A percentile compares a stretch with the other conserved stretches of the same genome.
Evolutionary conservation across 2,888 invertebrate species (phyloP).

Genomic region (Alloscopus bannaensis): DNA sequence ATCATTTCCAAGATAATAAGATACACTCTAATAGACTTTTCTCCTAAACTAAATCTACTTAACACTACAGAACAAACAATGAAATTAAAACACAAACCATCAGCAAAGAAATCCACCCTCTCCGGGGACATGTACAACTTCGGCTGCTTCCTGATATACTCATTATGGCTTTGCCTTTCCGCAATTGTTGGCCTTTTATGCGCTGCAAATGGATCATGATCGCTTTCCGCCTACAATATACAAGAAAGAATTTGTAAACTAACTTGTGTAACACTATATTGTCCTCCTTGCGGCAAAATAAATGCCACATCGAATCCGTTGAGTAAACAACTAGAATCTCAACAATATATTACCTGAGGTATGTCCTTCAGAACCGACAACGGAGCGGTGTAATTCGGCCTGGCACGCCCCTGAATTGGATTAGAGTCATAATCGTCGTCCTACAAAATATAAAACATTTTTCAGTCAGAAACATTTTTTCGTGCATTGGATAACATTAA

Average conservation of each 20-base stretch:
- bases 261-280: too few species aligned
- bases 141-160: constrained; percentile 87
- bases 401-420: constrained; percentile 83
- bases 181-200: constrained; percentile 93
- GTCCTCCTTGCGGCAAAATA: too few species aligned
- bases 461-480: too few species aligned
- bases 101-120: constrained; percentile 97
- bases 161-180: constrained; percentile 90
- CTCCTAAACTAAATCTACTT: constrained; percentile 17
- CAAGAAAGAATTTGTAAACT: too few species aligned
- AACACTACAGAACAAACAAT: constrained; percentile 40
- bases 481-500: too few species aligned
- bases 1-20: background rate
- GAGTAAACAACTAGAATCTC: too few species aligned
- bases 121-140: constrained; percentile 97
- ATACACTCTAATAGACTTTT: too few species aligned
- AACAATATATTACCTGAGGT: constrained; percentile 81
- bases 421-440: constrained; percentile 83
- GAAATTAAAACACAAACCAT: constrained; percentile 82
- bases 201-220: constrained; percentile 96
- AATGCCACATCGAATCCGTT: too few species aligned
- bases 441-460: constrained; percentile 76
- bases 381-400: constrained; percentile 89
- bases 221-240: constrained; percentile 86
- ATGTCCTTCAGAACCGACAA: constrained; percentile 93